Evolutionary conservation across 2,113 vertebrate genomes (phyloP).

Genomic region (Parus major): DNA sequence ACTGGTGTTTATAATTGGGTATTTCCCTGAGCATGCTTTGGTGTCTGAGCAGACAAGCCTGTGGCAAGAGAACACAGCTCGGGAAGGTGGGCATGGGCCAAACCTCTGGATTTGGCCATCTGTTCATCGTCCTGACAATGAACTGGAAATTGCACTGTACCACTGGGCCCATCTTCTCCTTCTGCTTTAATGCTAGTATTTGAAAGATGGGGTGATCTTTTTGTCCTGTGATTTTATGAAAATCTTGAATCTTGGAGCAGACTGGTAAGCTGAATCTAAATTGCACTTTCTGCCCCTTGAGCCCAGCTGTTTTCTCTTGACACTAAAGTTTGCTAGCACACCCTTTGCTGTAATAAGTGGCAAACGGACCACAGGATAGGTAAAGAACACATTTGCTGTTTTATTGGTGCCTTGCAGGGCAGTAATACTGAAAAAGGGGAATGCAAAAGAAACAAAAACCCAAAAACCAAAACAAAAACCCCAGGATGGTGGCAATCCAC

Average conservation of each 20-base stretch:
- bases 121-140: fast-evolving
- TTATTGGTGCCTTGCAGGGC: conserved; percentile 99
- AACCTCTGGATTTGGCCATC: neutral
- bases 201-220: neutral
- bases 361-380: conserved; percentile 81
- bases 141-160: neutral
- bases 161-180: neutral
- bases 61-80: neutral
- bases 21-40: neutral
- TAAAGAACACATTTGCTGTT: conserved; percentile 98
- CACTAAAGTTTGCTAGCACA: neutral
- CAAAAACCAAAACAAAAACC: conserved; percentile 44
- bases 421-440: conserved; percentile 99
- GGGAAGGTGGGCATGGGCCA: neutral
- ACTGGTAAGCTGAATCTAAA: neutral
- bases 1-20: neutral
- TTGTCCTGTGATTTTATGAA: neutral
- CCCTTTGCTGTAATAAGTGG: conserved; percentile 40
- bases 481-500: conserved; percentile 93
- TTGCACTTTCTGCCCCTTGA: neutral
- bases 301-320: neutral
- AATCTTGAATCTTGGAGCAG: neutral
- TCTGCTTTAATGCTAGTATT: neutral
- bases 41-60: neutral
- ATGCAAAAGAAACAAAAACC: conserved; percentile 79